Conservation (phyloP, 1,140 invertebrate genomes). For the Scaptodrosophila lebanonensis region DNA sequence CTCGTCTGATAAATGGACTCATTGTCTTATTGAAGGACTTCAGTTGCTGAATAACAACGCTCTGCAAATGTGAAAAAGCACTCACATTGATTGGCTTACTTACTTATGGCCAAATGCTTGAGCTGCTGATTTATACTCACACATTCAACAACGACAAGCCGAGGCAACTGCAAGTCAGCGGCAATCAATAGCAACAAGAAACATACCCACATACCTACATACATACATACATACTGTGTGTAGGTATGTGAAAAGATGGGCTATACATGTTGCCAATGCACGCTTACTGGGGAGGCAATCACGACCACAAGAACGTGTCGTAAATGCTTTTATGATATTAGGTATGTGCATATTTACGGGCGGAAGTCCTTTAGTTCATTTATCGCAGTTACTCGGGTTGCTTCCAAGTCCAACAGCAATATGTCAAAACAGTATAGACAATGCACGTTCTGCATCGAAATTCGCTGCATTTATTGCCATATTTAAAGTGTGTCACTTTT, state of each 20-base stretch:
- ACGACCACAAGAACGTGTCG: conserved; percentile 52
- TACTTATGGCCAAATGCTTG: conserved; percentile 14
- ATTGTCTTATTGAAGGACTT: background rate
- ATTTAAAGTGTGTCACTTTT: too few species aligned
- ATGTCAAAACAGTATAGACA: too few species aligned
- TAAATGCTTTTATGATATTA: conserved; percentile 50
- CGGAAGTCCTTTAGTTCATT: conserved; percentile 21
- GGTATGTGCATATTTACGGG: conserved; percentile 52
- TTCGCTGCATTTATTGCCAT: too few species aligned
- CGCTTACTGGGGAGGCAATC: conserved; percentile 24
- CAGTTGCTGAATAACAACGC: background rate
- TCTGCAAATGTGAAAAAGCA: conserved; percentile 49
- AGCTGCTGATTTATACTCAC: conserved; percentile 38
- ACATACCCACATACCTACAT: background rate
- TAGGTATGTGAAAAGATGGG: background rate
- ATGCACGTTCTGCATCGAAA: too few species aligned
- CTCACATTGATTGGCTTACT: conserved; percentile 56
- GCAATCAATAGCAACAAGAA: conserved; percentile 10
- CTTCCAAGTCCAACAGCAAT: too few species aligned
- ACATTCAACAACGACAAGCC: conserved; percentile 36
- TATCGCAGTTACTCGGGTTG: too few species aligned
- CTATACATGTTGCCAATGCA: background rate
- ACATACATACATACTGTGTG: background rate
- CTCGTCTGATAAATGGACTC: conserved; percentile 15
- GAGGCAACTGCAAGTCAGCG: conserved; percentile 40